phyloP scores from a whole-genome alignment of 2,888 invertebrate genomes.

The Apodemia mormo region DNA sequence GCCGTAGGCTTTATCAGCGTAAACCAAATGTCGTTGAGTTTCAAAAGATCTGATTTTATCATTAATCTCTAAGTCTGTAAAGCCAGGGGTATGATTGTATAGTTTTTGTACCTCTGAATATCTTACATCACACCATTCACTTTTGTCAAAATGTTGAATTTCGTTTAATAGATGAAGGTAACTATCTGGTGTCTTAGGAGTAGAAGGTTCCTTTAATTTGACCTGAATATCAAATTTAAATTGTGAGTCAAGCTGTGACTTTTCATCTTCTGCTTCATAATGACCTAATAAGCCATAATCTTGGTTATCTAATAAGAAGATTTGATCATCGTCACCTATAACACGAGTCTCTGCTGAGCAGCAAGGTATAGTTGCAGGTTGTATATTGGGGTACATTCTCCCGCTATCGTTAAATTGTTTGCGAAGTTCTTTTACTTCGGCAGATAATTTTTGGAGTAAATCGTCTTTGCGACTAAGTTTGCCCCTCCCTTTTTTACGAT shows the following conservation, averaged over 20 bases:
- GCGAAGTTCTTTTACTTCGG: background rate
- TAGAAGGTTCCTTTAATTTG: slow-evolving; percentile 15
- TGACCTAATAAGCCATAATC: background rate
- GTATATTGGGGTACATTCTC: background rate
- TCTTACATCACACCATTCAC: slow-evolving; percentile 19
- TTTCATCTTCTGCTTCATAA: background rate
- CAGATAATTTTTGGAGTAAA: background rate
- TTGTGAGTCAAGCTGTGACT: background rate
- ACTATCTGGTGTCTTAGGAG: background rate
- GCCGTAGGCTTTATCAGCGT: slow-evolving; percentile 13
- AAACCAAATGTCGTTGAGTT: slow-evolving; percentile 4
- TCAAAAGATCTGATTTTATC: slow-evolving; percentile 19
- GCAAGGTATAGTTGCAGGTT: background rate
- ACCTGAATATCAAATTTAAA: slow-evolving; percentile 17
- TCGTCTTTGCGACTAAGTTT: background rate
- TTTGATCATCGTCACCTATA: background rate
- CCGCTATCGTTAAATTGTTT: background rate
- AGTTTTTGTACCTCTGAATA: slow-evolving; percentile 20
- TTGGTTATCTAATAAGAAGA: background rate
- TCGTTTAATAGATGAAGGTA: slow-evolving; percentile 3
- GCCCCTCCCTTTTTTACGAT: background rate
- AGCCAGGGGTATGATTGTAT: slow-evolving; percentile 13
- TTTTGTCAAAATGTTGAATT: slow-evolving; percentile 18
- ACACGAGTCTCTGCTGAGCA: background rate
- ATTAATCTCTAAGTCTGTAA: slow-evolving; percentile 16